Percentiles rank a stretch among this genome's conserved stretches.
Evolutionary conservation across 2,797 vertebrate genomes (phyloP).

Genomic region (Neoniphon sammara): DNA sequence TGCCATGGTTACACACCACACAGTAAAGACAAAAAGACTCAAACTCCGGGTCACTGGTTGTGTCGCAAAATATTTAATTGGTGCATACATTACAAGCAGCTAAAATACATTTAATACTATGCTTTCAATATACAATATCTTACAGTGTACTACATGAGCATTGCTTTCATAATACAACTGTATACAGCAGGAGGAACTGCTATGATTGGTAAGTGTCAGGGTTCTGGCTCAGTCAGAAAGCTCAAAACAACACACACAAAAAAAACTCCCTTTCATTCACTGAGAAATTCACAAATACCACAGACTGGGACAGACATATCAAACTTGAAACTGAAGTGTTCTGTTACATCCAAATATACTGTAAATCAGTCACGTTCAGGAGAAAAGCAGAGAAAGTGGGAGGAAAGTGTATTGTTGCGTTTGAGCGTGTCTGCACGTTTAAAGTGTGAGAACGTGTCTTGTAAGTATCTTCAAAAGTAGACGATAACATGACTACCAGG

Average conservation of each 20-base stretch:
- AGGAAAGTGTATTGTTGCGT: constrained; percentile 49
- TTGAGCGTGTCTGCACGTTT: constrained; percentile 37
- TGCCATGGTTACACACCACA: neutral
- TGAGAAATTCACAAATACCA: constrained; percentile 21
- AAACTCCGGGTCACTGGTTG: neutral
- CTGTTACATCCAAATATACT: neutral
- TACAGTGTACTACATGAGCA: constrained; percentile 71
- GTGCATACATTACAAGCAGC: constrained; percentile 47
- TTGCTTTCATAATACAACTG: constrained; percentile 59
- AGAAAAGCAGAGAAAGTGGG: neutral
- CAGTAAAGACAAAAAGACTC: neutral
- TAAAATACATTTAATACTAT: constrained; percentile 74
- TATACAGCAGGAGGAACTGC: constrained; percentile 45
- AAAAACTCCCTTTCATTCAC: neutral
- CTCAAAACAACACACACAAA: neutral
- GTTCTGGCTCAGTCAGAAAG: constrained; percentile 13
- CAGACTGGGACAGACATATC: neutral
- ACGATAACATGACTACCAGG: neutral
- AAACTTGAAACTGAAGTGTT: neutral
- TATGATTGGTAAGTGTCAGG: constrained; percentile 8
- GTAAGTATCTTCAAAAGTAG: neutral
- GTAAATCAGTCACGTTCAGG: constrained; percentile 3
- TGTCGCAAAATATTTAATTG: constrained; percentile 78
- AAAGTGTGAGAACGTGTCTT: constrained; percentile 24
- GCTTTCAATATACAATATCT: constrained; percentile 77